Conservation (phyloP, 2,113 vertebrate genomes). For the Saimiri boliviensis region DNA sequence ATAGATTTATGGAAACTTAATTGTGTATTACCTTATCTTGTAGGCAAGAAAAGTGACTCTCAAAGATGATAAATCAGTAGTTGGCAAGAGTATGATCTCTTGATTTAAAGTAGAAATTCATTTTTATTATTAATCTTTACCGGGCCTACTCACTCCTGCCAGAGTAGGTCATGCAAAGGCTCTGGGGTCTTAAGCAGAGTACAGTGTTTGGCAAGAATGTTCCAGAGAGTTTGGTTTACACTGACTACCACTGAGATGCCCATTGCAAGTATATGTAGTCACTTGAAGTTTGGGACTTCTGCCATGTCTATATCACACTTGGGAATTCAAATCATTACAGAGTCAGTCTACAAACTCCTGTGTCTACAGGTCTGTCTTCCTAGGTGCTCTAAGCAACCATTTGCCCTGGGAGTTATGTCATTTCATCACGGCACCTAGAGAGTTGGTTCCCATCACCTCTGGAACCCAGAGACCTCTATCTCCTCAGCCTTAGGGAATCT, state of each 20-base stretch:
- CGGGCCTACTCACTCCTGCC: neutral
- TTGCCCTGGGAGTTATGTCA: neutral
- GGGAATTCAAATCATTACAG: neutral
- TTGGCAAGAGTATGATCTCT: neutral
- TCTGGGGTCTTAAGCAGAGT: neutral
- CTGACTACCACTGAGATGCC: neutral
- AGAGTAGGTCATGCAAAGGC: neutral
- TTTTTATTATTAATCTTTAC: neutral
- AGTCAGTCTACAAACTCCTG: neutral
- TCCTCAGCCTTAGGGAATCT: neutral
- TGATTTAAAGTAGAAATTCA: neutral
- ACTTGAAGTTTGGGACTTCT: neutral
- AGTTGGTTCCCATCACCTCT: neutral
- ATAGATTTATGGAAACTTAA: neutral
- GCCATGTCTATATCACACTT: neutral
- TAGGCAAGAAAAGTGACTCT: neutral
- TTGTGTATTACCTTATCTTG: neutral
- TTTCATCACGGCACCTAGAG: neutral
- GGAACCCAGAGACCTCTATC: neutral
- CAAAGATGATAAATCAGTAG: neutral
- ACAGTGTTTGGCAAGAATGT: neutral
- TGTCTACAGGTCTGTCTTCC: neutral
- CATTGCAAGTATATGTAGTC: neutral
- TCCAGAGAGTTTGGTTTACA: neutral
- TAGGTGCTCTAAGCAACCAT: neutral